phyloP scores from a whole-genome alignment of 2,888 invertebrate species.

The Notodonta ziczac region DNA sequence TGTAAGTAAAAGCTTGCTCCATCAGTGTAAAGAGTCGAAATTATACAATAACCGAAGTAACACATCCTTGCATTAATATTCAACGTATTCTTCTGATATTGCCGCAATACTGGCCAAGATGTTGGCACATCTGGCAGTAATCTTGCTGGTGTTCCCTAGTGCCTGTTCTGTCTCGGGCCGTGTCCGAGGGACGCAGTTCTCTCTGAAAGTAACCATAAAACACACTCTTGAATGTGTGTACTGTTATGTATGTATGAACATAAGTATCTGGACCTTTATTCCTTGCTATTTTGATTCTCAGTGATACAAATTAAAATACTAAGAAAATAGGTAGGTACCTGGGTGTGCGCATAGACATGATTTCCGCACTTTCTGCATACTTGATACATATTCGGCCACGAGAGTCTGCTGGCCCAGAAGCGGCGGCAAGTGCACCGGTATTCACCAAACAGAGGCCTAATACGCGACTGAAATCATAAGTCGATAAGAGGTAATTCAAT shows the following conservation, averaged over 20 bases:
- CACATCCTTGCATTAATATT: not conserved
- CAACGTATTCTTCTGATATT: slow-evolving; percentile 6
- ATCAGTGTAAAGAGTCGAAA: too few species aligned
- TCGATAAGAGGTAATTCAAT: too few species aligned
- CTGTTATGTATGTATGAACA: not conserved
- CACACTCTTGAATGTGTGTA: not conserved
- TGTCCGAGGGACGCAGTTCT: slow-evolving; percentile 41
- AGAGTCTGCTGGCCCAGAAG: slow-evolving; percentile 51
- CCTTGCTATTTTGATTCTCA: too few species aligned
- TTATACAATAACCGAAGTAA: not conserved
- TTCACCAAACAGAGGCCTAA: slow-evolving; percentile 44
- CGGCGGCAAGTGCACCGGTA: slow-evolving; percentile 50
- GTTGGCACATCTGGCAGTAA: slow-evolving; percentile 52
- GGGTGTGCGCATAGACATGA: slow-evolving; percentile 37
- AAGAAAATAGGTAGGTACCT: slow-evolving; percentile 31
- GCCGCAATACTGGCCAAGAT: slow-evolving; percentile 49
- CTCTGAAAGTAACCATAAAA: slow-evolving; percentile 42
- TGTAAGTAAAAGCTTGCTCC: too few species aligned
- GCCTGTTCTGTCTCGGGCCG: slow-evolving; percentile 17
- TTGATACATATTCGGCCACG: slow-evolving; percentile 48
- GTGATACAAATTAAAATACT: not conserved
- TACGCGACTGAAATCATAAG: slow-evolving; percentile 15
- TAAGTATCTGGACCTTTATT: too few species aligned
- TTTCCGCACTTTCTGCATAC: slow-evolving; percentile 45
- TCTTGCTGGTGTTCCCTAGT: slow-evolving; percentile 43